A percentile compares a stretch with the other conserved stretches of the same genome.
Conservation (phyloP, 2,888 invertebrate species). For the Palloptera scutellata region DNA sequence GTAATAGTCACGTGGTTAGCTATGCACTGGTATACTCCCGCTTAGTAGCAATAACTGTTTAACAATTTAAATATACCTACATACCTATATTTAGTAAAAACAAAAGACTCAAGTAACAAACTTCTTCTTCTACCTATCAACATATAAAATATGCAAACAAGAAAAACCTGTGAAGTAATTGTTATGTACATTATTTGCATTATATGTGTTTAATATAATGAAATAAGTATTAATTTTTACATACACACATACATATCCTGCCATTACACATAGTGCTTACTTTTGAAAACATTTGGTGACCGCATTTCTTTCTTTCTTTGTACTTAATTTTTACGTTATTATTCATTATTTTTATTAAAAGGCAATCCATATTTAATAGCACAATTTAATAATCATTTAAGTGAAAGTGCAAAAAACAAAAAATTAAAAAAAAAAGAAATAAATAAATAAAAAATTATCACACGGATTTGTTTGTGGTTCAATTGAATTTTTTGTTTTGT, state of each 20-base stretch:
- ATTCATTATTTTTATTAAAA: constrained; percentile 8
- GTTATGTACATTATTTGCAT: no score
- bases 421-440: background rate
- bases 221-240: no score
- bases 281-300: constrained; percentile 15
- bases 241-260: no score
- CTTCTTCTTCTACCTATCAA: constrained; percentile 8
- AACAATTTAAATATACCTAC: no score
- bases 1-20: no score
- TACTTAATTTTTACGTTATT: background rate
- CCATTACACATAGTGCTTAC: no score
- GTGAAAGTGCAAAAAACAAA: constrained; percentile 23
- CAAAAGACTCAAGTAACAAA: constrained; percentile 9
- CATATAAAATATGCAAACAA: no score
- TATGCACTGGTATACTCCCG: no score
- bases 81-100: background rate
- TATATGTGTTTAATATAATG: no score
- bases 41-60: no score
- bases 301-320: constrained; percentile 16
- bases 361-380: constrained; percentile 19
- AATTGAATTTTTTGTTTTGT: constrained; percentile 15
- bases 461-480: background rate
- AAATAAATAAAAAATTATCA: background rate
- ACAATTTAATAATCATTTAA: constrained; percentile 15
- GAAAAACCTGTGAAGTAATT: no score